Conservation (phyloP, 2,888 invertebrate genomes). For the Ypsolopha scabrella region DNA sequence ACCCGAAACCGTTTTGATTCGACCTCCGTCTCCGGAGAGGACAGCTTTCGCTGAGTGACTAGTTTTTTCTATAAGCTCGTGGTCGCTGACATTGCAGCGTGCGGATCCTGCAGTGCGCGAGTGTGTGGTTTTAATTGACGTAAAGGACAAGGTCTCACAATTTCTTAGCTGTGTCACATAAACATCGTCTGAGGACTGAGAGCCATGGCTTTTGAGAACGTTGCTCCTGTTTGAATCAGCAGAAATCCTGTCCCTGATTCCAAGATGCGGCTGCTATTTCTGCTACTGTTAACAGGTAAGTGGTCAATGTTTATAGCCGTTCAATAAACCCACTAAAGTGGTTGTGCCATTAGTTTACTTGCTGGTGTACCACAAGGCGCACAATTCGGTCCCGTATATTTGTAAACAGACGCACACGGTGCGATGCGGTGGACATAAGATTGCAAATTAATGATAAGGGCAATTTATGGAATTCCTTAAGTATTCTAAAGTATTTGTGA, state of each 20-base stretch:
- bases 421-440: too few relatives aligned
- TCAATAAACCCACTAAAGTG: too few relatives aligned
- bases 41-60: conserved; percentile 55
- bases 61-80: conserved; percentile 60
- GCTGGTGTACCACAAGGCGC: too few relatives aligned
- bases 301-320: background rate
- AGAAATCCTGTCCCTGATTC: conserved; percentile 23
- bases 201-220: conserved; percentile 40
- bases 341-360: too few relatives aligned
- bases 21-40: conserved; percentile 14
- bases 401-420: too few relatives aligned
- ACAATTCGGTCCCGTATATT: too few relatives aligned
- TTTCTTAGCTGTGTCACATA: conserved; percentile 32
- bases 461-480: too few relatives aligned
- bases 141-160: conserved; percentile 17
- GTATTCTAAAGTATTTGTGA: too few relatives aligned
- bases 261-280: conserved; percentile 51
- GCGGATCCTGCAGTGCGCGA: conserved; percentile 67
- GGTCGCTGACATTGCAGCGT: conserved; percentile 68
- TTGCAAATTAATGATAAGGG: too few relatives aligned
- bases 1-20: background rate
- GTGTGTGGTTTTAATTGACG: conserved; percentile 64
- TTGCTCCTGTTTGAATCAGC: conserved; percentile 29
- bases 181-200: conserved; percentile 48
- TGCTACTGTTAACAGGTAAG: conserved; percentile 60